Evolutionary conservation across 2,888 invertebrate genomes (phyloP).

Genomic region (Bembecia ichneumoniformis): DNA sequence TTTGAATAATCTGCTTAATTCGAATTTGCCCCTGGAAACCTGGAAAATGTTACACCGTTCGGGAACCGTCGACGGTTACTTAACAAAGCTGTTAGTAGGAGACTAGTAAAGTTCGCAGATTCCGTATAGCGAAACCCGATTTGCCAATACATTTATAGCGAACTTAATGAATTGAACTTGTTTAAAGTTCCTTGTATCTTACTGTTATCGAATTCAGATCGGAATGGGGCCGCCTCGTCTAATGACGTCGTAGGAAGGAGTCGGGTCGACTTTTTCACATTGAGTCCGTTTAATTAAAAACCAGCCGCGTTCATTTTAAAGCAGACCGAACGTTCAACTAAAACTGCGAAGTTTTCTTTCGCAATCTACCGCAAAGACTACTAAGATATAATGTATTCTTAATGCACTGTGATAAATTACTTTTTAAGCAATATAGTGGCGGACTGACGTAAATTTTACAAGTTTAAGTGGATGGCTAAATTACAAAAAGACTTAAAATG

Average conservation of each 20-base stretch:
- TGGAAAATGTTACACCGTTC: neutral
- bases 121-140: constrained; percentile 27
- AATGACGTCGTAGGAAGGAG: constrained; percentile 39
- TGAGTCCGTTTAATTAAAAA: constrained; percentile 51
- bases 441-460: no score
- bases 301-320: constrained; percentile 26
- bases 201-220: constrained; percentile 38
- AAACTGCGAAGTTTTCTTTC: neutral
- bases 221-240: constrained; percentile 24
- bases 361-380: no score
- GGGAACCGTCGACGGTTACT: neutral
- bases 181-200: constrained; percentile 51
- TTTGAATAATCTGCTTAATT: constrained; percentile 44
- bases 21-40: constrained; percentile 14
- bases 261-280: constrained; percentile 35
- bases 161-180: constrained; percentile 53
- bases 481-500: no score
- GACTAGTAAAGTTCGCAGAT: constrained; percentile 24
- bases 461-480: no score
- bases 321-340: neutral
- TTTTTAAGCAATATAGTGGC: no score
- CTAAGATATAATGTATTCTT: no score
- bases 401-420: no score
- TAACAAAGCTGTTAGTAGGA: constrained; percentile 4
- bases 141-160: constrained; percentile 38